phyloP scores from a whole-genome alignment of 2,113 vertebrate genomes.

The Phylloscopus trochiloides region DNA sequence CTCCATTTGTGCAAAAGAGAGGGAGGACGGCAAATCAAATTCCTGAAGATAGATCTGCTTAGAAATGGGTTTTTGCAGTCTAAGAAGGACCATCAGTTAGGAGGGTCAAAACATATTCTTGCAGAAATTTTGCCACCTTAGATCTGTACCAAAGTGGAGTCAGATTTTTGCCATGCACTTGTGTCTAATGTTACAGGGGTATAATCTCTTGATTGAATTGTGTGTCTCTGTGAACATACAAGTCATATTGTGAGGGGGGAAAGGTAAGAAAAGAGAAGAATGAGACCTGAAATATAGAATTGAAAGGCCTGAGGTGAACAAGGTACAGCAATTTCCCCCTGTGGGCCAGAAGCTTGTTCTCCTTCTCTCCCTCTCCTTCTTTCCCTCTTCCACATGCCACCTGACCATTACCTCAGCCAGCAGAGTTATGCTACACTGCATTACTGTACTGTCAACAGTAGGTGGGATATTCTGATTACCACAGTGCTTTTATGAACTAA shows the following conservation, averaged over 20 bases:
- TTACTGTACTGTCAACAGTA: conserved; percentile 8
- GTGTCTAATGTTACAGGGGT: background rate
- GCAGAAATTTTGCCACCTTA: background rate
- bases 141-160: background rate
- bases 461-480: conserved; percentile 34
- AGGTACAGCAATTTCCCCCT: background rate
- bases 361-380: background rate
- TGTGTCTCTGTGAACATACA: background rate
- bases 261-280: background rate
- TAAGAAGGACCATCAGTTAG: background rate
- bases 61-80: background rate
- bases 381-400: background rate
- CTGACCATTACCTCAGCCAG: conserved; percentile 37
- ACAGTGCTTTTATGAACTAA: conserved; percentile 53
- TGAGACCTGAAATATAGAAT: background rate
- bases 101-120: background rate
- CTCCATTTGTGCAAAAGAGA: background rate
- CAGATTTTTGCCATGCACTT: background rate
- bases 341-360: background rate
- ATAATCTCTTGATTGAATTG: background rate
- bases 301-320: background rate
- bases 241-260: background rate
- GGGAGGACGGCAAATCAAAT: background rate
- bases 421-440: conserved; percentile 45
- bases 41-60: background rate